Percentiles rank a stretch among this genome's conserved stretches.
Evolutionary conservation across 2,797 vertebrate species (phyloP).

Genomic region (Oreonectes daqikongensis): DNA sequence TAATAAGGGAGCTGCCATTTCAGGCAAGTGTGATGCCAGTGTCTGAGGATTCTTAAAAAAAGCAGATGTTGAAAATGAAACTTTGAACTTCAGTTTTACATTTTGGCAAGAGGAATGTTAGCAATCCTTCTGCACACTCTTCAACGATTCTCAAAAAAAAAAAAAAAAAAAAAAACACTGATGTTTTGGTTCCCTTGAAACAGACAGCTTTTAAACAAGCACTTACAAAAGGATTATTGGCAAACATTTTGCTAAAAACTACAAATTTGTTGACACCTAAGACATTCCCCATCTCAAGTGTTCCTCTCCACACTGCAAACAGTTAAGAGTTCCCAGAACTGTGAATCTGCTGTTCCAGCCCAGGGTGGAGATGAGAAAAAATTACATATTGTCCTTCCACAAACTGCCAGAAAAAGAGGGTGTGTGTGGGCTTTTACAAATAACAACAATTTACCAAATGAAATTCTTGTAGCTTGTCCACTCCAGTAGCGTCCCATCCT

Average conservation of each 20-base stretch:
- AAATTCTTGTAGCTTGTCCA: conserved; percentile 52
- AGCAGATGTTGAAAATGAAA: background rate
- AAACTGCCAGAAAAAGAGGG: background rate
- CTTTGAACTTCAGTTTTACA: conserved; percentile 29
- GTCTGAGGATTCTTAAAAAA: conserved; percentile 21
- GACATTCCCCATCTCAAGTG: background rate
- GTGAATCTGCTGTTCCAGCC: conserved; percentile 20
- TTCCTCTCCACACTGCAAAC: conserved; percentile 12
- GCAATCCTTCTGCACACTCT: conserved; percentile 42
- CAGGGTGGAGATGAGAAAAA: conserved; percentile 25
- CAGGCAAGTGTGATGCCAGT: conserved; percentile 9
- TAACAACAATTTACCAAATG: conserved; percentile 51
- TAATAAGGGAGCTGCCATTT: conserved; percentile 15
- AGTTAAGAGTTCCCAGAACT: conserved; percentile 36
- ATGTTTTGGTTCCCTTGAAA: conserved; percentile 24
- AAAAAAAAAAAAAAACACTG: conserved; percentile 11
- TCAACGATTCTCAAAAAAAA: conserved; percentile 3
- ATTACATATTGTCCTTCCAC: conserved; percentile 27
- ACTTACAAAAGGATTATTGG: conserved; percentile 55
- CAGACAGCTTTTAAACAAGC: conserved; percentile 23
- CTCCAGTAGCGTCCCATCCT: conserved; percentile 28
- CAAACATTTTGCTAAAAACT: conserved; percentile 44
- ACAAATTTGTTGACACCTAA: conserved; percentile 35
- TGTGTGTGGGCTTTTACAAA: conserved; percentile 45
- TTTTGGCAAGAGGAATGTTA: conserved; percentile 61